phyloP scores from a whole-genome alignment of 2,888 invertebrate genomes.

The Ophion ventricosus region DNA sequence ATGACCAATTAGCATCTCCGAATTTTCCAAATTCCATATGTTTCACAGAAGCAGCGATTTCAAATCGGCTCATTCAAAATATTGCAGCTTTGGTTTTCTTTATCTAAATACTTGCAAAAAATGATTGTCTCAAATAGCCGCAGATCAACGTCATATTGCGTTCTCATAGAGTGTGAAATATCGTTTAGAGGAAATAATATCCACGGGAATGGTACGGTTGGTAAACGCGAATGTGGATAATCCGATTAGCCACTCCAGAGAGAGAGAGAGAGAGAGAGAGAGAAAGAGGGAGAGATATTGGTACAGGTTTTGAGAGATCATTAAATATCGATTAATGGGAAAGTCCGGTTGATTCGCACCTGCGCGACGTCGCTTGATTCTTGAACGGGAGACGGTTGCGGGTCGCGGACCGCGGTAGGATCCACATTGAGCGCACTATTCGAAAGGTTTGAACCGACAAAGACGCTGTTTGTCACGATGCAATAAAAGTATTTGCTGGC shows the following conservation, averaged over 20 bases:
- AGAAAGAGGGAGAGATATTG: not conserved
- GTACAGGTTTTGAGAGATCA: conserved; percentile 12
- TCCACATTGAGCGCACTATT: conserved; percentile 23
- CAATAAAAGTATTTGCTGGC: conserved; percentile 52
- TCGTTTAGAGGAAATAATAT: not conserved
- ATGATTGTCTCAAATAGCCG: no score
- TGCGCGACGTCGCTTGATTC: conserved; percentile 31
- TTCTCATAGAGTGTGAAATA: not conserved
- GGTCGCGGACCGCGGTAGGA: conserved; percentile 31
- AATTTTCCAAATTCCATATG: no score
- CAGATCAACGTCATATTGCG: not conserved
- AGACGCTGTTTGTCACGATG: conserved; percentile 63
- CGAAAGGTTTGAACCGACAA: conserved; percentile 50
- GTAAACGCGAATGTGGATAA: conserved; percentile 1
- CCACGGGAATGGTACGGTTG: not conserved
- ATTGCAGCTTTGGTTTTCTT: no score
- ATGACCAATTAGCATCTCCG: no score
- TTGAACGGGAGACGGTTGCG: conserved; percentile 7
- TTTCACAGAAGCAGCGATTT: no score
- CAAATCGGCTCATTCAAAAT: no score
- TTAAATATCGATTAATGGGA: conserved; percentile 63
- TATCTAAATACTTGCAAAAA: no score
- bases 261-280: no score
- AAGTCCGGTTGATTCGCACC: conserved; percentile 59
- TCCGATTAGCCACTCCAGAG: not conserved